Base-by-base conservation (phyloP, 2,113 vertebrate species). In the Prietella phreatophila region DNA sequence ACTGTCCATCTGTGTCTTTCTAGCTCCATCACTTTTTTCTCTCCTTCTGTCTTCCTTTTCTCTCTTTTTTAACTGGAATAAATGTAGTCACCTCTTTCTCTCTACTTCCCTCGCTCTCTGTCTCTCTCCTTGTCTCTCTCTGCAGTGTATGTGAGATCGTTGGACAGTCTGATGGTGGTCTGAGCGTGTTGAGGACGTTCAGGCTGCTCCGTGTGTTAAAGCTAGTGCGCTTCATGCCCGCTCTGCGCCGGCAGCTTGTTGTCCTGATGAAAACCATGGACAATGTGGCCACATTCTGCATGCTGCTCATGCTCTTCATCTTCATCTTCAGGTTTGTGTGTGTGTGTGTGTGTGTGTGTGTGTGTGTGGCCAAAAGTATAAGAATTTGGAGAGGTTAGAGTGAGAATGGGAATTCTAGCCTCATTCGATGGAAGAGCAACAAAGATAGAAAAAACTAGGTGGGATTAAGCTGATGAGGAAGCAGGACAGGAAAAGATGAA, bases 241-340 rank as follows among this genome's bases (percentile, higher is more conserved):
- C 98, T 0, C 92, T 99, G 89, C 96, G 98, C 82, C 96, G 98
- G 47, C 98, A 99, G 93, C 95, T 99, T 1, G 97, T 99, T 88
- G 98, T 99, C 86, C 95, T 99, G 86, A 99, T 99, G 98, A 99
- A 99, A 95, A 99, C 98, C 83, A 99, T 99, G 98, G 98, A 99
- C 94, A 99, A 99, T 0, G 98, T 99, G 93, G 98, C 98, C 92
- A 99, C 98, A 27, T 99, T 99, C 95, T 99, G 97, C 92, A 99
- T 99, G 98, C 95, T 99, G 2, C 97, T 99, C 71, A 99, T 99
- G 98, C 97, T 99, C 73, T 99, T 99, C 95, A 99, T 99, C 94
- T 99, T 99, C 93, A 99, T 99, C 91, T 99, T 99, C 95, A 99
- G 98, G 98, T 99, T 86, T 50, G 87, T 79, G 50, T 82, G 65